Evolutionary conservation across 2,797 vertebrate species (phyloP).

Genomic region (Zalophus californianus): DNA sequence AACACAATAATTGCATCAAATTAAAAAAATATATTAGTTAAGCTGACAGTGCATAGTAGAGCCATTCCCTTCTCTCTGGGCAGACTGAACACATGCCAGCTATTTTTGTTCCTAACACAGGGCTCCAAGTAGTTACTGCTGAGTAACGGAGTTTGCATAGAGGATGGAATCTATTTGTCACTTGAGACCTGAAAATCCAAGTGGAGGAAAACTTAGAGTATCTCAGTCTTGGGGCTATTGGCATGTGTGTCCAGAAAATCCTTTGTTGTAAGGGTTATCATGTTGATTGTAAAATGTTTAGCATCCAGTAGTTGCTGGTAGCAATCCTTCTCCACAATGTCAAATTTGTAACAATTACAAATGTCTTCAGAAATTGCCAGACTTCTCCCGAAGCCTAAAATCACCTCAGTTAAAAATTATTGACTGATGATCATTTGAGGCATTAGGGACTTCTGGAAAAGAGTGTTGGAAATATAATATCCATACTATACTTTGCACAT

Average conservation of each 20-base stretch:
- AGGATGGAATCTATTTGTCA: background rate
- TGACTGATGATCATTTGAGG: background rate
- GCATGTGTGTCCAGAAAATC: background rate
- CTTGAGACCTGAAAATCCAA: background rate
- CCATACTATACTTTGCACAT: background rate
- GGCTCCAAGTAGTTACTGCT: background rate
- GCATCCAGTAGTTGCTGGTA: background rate
- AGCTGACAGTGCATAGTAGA: background rate
- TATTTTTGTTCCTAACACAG: background rate
- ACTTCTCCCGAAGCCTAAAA: background rate
- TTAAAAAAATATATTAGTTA: background rate
- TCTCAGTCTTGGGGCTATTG: background rate
- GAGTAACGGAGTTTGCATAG: background rate
- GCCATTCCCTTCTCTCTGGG: background rate
- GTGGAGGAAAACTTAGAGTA: background rate
- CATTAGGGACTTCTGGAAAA: background rate
- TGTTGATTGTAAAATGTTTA: background rate
- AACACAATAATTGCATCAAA: background rate
- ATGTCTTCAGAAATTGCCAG: background rate
- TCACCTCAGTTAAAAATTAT: background rate
- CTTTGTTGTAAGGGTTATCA: background rate
- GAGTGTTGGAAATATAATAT: background rate
- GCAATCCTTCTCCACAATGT: no score
- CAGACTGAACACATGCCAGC: background rate
- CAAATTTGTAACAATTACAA: background rate